Percentiles rank a stretch among this genome's conserved stretches.
Conservation (phyloP, 2,113 vertebrate genomes). For the Clarias gariepinus region DNA sequence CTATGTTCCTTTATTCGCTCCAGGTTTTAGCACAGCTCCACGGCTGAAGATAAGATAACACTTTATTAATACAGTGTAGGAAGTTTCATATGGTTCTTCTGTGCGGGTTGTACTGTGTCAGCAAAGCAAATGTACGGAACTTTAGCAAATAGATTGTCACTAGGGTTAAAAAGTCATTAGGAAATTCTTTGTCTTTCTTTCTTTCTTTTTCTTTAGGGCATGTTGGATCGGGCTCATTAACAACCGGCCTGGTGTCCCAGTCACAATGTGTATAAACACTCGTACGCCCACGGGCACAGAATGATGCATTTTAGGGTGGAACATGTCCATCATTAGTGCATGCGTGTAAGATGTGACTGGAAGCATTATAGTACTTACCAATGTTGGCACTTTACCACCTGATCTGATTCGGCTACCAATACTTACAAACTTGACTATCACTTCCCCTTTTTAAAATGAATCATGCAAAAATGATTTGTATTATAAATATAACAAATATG, state of each 20-base stretch:
- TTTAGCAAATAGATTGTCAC: not conserved
- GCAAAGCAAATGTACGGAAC: no score
- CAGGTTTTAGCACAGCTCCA: not conserved
- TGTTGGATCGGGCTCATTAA: not conserved
- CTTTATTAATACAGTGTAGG: not conserved
- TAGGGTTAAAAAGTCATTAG: not conserved
- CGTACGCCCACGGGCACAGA: not conserved
- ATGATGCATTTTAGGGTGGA: not conserved
- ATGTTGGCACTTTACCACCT: not conserved
- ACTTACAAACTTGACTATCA: not conserved
- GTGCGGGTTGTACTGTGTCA: no score
- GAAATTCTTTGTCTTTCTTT: no score
- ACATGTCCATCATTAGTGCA: not conserved
- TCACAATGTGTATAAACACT: constrained; percentile 1
- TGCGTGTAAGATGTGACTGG: not conserved
- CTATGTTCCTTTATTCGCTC: not conserved
- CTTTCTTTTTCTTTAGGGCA: not conserved
- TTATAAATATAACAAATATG: no score
- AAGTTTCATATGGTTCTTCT: not conserved
- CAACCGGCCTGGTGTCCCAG: not conserved
- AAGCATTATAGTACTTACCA: not conserved
- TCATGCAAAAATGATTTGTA: no score
- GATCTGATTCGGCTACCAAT: not conserved
- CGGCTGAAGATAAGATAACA: not conserved
- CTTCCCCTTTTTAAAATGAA: no score